phyloP scores from a whole-genome alignment of 1,140 invertebrate genomes.

The Tenebrio molitor region DNA sequence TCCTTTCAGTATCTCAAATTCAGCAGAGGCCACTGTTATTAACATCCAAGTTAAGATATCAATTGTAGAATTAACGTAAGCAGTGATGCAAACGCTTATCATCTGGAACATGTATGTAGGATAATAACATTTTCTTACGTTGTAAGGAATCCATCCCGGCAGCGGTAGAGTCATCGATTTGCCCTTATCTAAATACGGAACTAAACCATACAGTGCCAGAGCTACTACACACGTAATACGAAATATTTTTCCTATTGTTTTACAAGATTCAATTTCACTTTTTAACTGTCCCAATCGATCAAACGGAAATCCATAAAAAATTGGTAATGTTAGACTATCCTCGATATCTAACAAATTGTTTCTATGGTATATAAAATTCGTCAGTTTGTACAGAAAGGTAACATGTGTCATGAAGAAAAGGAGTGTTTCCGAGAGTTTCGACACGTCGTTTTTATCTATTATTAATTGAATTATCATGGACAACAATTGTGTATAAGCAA shows the following conservation, averaged over 20 bases:
- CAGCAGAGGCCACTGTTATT: slow-evolving; percentile 43
- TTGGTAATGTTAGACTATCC: not conserved
- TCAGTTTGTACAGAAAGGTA: slow-evolving; percentile 15
- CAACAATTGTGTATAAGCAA: not conserved
- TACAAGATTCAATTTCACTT: not conserved
- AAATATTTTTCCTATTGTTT: slow-evolving; percentile 8
- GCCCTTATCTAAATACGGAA: slow-evolving; percentile 41
- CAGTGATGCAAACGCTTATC: slow-evolving; percentile 35
- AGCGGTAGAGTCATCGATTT: slow-evolving; percentile 26
- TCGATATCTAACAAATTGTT: slow-evolving; percentile 19
- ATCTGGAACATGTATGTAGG: slow-evolving; percentile 38
- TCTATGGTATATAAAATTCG: slow-evolving; percentile 9
- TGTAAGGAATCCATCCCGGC: slow-evolving; percentile 46
- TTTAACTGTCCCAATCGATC: not conserved
- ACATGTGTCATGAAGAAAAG: slow-evolving; percentile 7
- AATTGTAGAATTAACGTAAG: slow-evolving; percentile 45
- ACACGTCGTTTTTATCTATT: not conserved
- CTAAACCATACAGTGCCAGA: slow-evolving; percentile 27
- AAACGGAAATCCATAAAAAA: slow-evolving; percentile 1
- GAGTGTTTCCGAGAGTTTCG: not conserved
- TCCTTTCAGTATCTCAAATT: slow-evolving; percentile 45
- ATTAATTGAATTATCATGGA: not conserved
- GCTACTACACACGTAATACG: slow-evolving; percentile 35
- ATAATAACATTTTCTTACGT: slow-evolving; percentile 32
- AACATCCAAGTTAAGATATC: slow-evolving; percentile 42